Percentiles rank a stretch among this genome's conserved stretches.
These are phyloP conservation scores for Tinea pellionella DNA, from an alignment of 2,888 invertebrate species.

Conservation along the genomic window DNA sequence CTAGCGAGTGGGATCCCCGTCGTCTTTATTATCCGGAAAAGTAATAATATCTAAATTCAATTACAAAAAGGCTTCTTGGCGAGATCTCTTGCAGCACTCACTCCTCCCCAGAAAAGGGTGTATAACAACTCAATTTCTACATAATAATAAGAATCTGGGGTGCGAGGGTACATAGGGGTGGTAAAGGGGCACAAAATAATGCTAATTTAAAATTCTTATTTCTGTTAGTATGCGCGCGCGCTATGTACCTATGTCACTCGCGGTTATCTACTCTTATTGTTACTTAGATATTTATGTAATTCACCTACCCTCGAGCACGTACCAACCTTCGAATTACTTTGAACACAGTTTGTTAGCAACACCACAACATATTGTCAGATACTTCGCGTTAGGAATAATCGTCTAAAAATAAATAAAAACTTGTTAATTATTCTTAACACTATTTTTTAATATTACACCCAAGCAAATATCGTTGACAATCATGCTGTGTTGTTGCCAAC, in stretches of 20 bases:
- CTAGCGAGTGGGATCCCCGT: slow-evolving; percentile 46
- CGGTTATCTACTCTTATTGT: too few relatives aligned
- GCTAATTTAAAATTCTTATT: slow-evolving; percentile 69
- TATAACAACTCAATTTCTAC: slow-evolving; percentile 69
- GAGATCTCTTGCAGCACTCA: slow-evolving; percentile 62
- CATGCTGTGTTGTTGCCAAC: too few relatives aligned
- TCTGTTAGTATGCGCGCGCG: slow-evolving; percentile 63
- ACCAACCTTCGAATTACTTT: too few relatives aligned
- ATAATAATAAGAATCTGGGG: slow-evolving; percentile 63
- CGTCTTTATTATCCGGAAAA: slow-evolving; percentile 51
- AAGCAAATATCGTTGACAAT: too few relatives aligned
- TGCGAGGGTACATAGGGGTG: slow-evolving; percentile 47
- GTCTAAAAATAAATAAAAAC: too few relatives aligned
- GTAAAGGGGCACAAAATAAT: slow-evolving; percentile 61
- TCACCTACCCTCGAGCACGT: too few relatives aligned
- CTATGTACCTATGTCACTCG: slow-evolving; percentile 55
- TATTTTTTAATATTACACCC: too few relatives aligned
- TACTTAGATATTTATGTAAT: too few relatives aligned
- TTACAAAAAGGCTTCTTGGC: slow-evolving; percentile 64
- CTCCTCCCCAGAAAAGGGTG: slow-evolving; percentile 61
- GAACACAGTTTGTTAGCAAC: too few relatives aligned
- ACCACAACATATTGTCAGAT: too few relatives aligned
- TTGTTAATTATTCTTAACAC: too few relatives aligned
- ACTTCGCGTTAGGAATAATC: too few relatives aligned
- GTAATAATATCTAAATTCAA: slow-evolving; percentile 68